Evolutionary conservation across 2,797 vertebrate genomes (phyloP), one percentile per base, ranked within the genome.

Genomic region (Betta splendens): DNA sequence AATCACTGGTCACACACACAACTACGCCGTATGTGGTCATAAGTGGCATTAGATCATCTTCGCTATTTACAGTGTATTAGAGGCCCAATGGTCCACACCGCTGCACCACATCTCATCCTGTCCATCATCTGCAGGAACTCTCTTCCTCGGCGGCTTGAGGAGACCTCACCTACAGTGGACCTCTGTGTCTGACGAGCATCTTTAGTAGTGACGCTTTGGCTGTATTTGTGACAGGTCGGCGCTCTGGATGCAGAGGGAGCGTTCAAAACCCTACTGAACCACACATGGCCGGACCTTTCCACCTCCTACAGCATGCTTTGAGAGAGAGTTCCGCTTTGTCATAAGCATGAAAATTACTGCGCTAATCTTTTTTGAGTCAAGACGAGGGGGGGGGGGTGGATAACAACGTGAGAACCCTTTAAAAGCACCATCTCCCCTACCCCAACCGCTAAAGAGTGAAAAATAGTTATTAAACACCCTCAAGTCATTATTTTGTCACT

Each of bases 21-120:
- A 28, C 15, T n/a, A 53, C 28, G 53, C 21, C 28, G 55, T 46
- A 20, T 47, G 39, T 51, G 58, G 36, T 69, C 59, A 69, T 22
- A 59, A 3, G 60, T 52, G 74, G 79, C 85, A 79, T 74, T 84
- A 81, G 65, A 60, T 71, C 62, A 66, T 77, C 58, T 13, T 56
- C 40, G 67, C 66, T 66, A 50, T 56, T n/a, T n/a, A n/a, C n/a
- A n/a, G n/a, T n/a, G 36, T 69, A 45, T 55, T 29, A 7, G 50
- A 64, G 52, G 63, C 44, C 55, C 31, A 5, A 28, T 47, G 39
- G n/a, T 62, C 36, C 62, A 37, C 36, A 28, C 58, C 47, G 50
- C 63, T 61, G 51, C 25, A 10, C 40, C 35, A 11, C 40, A 36
- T 70, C 75, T 63, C 33, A 3, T 11, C 49, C 17, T 43, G 33